Base-by-base conservation (phyloP, 2,113 vertebrate species). In the Oncorhynchus clarkii region DNA sequence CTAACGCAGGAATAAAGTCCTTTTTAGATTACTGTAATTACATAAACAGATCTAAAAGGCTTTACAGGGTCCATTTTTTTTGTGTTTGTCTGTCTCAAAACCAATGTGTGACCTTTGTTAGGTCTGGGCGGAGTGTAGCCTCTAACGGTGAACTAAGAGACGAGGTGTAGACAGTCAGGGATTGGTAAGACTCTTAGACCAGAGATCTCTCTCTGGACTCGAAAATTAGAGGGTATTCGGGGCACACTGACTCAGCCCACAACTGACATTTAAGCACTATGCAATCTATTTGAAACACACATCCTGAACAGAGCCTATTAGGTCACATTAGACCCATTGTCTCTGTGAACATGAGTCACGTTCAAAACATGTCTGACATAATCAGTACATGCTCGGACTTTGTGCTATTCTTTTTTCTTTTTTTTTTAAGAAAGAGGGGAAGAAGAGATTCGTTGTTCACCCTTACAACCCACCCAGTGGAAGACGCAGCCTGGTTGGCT, bases 251-350 rank as follows among this genome's bases (percentile, higher is more conserved):
- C 26, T 4, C 5, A 54, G 11, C 51, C 8, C 66, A 29, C 18
- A 22, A 22, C 12, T 72, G 76, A 68, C 80, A 70, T 85, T 88
- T 75, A 27, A 24, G 76, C 65, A 31, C 59, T 62, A 79, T 34
- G n/a, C 14, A 78, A 88, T 86, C 81, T 84, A 24, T 31, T 31
- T 20, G n/a, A 84, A 87, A 87, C 86, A 79, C 80, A 86, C 86
- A 83, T 89, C 85, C 89, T 88, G 39, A 9, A 76, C 27, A 31
- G 70, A 78, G 59, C 72, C 59, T 34, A 67, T 75, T 31, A 22
- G 9, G 24, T 72, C 70, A 72, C 72, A 62, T 74, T 18, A 66
- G 68, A 70, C 74, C 29, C 66, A 80, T 83, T 83, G 82, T 81
- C 60, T 68, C 9, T 45, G 39, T 45, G 39, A 5, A 64, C 70